phyloP scores from a whole-genome alignment of 1,140 invertebrate species.

The Coenobita brevimanus region DNA sequence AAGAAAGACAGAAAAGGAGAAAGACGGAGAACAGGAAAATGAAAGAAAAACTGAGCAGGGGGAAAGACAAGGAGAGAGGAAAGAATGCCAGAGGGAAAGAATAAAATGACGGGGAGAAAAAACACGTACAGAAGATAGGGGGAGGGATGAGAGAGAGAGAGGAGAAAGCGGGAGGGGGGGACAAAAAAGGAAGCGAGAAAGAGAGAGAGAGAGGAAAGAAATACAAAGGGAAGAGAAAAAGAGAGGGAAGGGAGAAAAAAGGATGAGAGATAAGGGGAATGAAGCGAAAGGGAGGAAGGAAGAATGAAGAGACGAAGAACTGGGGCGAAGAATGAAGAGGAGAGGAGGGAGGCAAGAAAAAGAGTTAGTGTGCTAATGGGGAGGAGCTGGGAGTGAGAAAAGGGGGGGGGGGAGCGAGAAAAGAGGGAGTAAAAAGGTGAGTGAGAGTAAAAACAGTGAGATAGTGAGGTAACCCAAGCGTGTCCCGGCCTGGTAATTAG shows the following conservation, averaged over 20 bases:
- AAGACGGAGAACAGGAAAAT: background rate
- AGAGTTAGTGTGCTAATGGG: background rate
- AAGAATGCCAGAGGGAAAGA: background rate
- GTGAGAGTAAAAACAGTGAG: background rate
- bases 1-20: background rate
- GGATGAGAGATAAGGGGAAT: background rate
- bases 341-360: background rate
- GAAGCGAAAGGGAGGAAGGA: constrained; percentile 1
- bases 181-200: too few relatives aligned
- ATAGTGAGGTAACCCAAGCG: background rate
- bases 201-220: background rate
- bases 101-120: background rate
- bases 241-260: background rate
- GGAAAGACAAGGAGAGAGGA: background rate
- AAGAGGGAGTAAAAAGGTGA: background rate
- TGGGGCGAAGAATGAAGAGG: background rate
- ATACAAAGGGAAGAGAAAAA: background rate
- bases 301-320: too few relatives aligned
- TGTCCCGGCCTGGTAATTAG: too few relatives aligned
- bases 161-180: background rate
- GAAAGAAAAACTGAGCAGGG: background rate
- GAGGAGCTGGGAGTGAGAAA: background rate
- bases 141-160: background rate
- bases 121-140: background rate
- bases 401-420: background rate